These are phyloP conservation scores for Heterocephalus glaber DNA, from an alignment of 2,113 vertebrate genomes.

Conservation along the genomic window DNA sequence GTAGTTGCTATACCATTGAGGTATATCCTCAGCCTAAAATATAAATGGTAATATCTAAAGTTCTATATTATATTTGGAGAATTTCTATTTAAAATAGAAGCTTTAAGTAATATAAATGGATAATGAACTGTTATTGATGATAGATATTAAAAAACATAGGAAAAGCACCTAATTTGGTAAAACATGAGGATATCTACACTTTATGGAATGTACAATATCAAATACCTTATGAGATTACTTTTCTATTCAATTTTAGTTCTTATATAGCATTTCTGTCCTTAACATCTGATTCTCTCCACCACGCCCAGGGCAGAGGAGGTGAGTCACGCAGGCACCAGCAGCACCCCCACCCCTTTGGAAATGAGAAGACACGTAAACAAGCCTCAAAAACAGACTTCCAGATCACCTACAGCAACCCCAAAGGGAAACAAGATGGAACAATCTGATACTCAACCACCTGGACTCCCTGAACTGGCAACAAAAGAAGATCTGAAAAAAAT, in stretches of 20 bases:
- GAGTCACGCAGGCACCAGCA: too few species aligned
- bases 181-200: not conserved
- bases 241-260: not conserved
- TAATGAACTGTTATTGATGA: not conserved
- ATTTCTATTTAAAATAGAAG: not conserved
- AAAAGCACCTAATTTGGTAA: not conserved
- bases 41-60: not conserved
- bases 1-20: not conserved
- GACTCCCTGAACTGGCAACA: too few species aligned
- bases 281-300: not conserved
- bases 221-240: not conserved
- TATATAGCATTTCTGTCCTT: not conserved
- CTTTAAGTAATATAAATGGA: not conserved
- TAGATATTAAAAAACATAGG: not conserved
- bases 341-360: too few species aligned
- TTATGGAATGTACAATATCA: not conserved
- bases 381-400: too few species aligned
- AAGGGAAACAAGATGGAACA: too few species aligned
- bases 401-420: too few species aligned
- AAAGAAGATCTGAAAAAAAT: too few species aligned
- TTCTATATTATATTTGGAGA: not conserved
- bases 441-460: too few species aligned
- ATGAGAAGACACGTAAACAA: too few species aligned
- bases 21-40: not conserved
- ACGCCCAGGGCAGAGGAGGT: too few species aligned